These are phyloP conservation scores for Peribatodes rhomboidaria DNA, from an alignment of 2,888 invertebrate species.

Conservation along the genomic window DNA sequence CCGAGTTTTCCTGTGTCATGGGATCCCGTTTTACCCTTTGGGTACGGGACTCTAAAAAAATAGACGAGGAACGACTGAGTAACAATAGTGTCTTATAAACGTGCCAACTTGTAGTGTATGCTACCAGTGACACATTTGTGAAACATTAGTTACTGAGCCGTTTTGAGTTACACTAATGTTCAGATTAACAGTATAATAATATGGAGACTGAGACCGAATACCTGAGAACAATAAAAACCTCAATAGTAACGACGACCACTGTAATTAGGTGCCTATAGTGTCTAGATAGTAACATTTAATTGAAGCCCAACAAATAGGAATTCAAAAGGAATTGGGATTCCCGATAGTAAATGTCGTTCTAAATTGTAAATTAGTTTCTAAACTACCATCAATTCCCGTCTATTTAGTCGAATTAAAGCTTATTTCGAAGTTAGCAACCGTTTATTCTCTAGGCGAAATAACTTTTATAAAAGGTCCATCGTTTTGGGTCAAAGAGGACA, in stretches of 20 bases:
- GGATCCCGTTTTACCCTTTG: no score
- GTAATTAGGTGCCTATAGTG: background rate
- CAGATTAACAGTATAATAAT: no score
- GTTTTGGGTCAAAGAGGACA: conserved; percentile 25
- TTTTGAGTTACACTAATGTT: no score
- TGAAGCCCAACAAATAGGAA: conserved; percentile 42
- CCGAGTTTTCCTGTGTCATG: no score
- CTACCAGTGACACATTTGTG: no score
- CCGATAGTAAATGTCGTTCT: conserved; percentile 50
- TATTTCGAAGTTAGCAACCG: conserved; percentile 53
- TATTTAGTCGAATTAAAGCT: conserved; percentile 53
- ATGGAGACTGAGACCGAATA: no score
- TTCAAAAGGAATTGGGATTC: conserved; percentile 47
- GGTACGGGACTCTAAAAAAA: no score
- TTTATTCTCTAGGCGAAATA: conserved; percentile 46
- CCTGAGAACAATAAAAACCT: no score
- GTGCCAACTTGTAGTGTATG: no score
- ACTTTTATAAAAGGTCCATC: conserved; percentile 34
- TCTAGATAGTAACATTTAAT: background rate
- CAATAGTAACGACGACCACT: background rate
- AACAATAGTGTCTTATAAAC: no score
- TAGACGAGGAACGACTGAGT: no score
- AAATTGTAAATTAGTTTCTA: conserved; percentile 59
- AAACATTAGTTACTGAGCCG: no score
- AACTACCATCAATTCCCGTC: conserved; percentile 56